Percentiles rank a stretch among this genome's conserved stretches.
phyloP scores from a whole-genome alignment of 2,888 invertebrate species.

The Chelonus formosanus region DNA sequence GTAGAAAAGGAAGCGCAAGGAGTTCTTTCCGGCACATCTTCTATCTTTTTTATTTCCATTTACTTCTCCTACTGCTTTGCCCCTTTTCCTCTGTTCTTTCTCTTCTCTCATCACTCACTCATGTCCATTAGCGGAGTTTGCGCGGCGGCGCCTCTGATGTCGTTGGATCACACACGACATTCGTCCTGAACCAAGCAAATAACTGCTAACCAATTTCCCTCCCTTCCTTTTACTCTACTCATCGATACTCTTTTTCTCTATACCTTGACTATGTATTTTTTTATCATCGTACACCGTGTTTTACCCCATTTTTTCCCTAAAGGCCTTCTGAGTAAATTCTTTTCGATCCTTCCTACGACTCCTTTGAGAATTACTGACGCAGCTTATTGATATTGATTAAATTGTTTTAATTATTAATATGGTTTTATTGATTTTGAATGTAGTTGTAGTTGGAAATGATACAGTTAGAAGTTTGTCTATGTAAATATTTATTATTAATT shows the following conservation, averaged over 20 bases:
- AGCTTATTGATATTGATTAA: no score
- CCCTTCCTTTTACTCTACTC: constrained; percentile 21
- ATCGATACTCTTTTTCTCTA: constrained; percentile 1
- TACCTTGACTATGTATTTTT: not conserved
- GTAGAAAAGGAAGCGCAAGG: constrained; percentile 48
- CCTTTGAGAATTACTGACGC: no score
- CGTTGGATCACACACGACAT: constrained; percentile 50
- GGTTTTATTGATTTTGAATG: no score
- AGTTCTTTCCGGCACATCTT: constrained; percentile 40
- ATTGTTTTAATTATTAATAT: no score
- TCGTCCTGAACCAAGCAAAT: constrained; percentile 49
- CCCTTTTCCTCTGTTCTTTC: constrained; percentile 13
- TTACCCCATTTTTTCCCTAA: no score
- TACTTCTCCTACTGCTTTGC: constrained; percentile 27
- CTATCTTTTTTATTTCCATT: constrained; percentile 33
- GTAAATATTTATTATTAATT: no score
- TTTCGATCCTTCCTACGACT: no score
- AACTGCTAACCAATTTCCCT: constrained; percentile 52
- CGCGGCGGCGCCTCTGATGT: constrained; percentile 64
- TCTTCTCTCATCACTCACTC: constrained; percentile 35
- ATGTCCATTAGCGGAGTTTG: constrained; percentile 64
- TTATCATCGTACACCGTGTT: no score
- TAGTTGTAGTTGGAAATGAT: no score
- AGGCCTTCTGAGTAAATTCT: no score
- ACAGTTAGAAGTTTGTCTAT: no score